Evolutionary conservation across 2,797 vertebrate genomes (phyloP).

Genomic region (Lacerta bilineata): DNA sequence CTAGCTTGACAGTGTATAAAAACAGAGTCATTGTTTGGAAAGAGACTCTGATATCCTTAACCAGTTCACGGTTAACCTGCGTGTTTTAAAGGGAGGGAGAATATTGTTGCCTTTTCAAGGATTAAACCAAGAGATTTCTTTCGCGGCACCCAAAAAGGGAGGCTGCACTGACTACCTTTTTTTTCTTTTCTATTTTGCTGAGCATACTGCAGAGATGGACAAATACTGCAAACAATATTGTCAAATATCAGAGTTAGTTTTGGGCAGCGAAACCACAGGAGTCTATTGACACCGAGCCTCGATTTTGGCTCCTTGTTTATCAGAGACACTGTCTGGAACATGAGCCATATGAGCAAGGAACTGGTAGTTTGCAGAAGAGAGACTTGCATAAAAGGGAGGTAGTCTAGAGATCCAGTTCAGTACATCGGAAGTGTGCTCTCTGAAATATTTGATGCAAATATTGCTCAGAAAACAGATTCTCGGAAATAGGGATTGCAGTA

Average conservation of each 20-base stretch:
- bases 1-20: constrained; percentile 60
- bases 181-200: neutral
- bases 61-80: neutral
- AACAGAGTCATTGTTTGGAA: constrained; percentile 42
- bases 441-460: neutral
- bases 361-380: neutral
- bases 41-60: neutral
- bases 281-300: neutral
- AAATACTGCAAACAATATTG: neutral
- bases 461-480: neutral
- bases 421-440: neutral
- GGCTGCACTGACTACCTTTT: too few relatives aligned
- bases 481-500: neutral
- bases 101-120: neutral
- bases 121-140: neutral
- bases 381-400: neutral
- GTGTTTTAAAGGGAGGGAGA: neutral
- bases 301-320: neutral
- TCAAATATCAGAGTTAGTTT: neutral
- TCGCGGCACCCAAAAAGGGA: neutral
- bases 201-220: neutral
- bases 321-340: neutral
- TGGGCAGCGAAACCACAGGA: too few relatives aligned
- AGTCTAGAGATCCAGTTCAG: neutral
- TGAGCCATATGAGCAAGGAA: neutral